Evolutionary conservation across 2,888 invertebrate species (phyloP).

Genomic region (Celastrina argiolus): DNA sequence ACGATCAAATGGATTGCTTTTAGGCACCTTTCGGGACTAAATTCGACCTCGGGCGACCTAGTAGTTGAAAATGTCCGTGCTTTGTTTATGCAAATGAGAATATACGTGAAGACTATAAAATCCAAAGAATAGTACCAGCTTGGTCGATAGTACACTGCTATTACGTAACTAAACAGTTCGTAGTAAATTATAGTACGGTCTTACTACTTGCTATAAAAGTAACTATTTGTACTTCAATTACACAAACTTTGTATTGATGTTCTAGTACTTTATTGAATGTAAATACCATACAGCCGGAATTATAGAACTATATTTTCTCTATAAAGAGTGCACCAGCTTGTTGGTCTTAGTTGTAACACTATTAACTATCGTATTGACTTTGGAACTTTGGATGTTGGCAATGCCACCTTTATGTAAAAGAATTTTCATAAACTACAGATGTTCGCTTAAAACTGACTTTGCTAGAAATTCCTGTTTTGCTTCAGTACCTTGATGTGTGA

Average conservation of each 20-base stretch:
- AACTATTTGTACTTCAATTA: too few species aligned
- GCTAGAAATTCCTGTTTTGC: neutral
- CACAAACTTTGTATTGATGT: neutral
- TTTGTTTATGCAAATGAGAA: neutral
- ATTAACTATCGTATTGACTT: neutral
- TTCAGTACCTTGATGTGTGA: conserved; percentile 5
- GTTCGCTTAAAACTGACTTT: neutral
- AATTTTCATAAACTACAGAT: neutral
- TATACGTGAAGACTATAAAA: neutral
- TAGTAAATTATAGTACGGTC: too few species aligned
- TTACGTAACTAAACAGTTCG: too few species aligned
- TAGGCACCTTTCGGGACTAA: neutral
- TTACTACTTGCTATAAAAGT: too few species aligned
- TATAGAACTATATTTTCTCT: neutral
- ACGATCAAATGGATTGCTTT: neutral
- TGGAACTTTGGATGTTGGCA: neutral
- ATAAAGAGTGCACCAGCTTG: neutral
- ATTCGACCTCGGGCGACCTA: neutral
- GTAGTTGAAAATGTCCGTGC: neutral
- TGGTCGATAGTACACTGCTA: neutral
- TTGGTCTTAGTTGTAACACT: neutral
- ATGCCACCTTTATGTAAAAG: neutral
- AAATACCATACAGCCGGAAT: neutral
- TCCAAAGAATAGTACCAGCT: neutral
- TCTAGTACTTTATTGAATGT: neutral